Conservation (phyloP, 2,797 vertebrate species). For the Phataginus tricuspis region DNA sequence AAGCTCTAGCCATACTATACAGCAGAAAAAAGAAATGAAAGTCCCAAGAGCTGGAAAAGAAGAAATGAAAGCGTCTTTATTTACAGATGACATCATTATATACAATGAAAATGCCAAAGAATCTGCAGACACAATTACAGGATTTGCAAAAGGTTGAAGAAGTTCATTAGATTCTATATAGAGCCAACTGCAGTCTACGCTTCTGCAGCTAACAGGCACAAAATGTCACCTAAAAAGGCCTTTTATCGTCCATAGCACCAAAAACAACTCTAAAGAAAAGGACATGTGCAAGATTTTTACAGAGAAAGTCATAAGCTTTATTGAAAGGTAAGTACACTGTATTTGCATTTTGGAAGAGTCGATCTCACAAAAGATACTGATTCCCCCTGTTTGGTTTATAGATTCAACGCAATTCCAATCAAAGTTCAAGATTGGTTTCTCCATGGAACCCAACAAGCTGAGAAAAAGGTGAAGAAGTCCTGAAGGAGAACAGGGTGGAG, state of each 20-base stretch:
- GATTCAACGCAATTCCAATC: neutral
- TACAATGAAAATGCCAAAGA: neutral
- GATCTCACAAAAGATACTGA: neutral
- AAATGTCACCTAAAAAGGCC: neutral
- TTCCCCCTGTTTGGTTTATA: neutral
- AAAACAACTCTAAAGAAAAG: neutral
- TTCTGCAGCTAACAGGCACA: neutral
- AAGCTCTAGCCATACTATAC: neutral
- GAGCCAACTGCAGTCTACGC: neutral
- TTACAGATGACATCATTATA: neutral
- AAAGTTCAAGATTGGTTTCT: neutral
- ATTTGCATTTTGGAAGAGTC: neutral
- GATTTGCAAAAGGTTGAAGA: neutral
- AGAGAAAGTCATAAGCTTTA: neutral
- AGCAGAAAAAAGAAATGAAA: neutral
- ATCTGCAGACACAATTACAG: neutral
- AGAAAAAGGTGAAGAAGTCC: neutral
- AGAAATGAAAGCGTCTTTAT: neutral
- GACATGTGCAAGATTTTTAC: neutral
- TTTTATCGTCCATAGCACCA: neutral
- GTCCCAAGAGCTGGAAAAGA: neutral
- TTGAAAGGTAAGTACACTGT: neutral
- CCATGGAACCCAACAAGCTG: neutral
- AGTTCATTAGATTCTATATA: neutral
- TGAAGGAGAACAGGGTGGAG: neutral